Evolutionary conservation across 2,888 invertebrate genomes (phyloP).

Genomic region (Entomobrya proxima): DNA sequence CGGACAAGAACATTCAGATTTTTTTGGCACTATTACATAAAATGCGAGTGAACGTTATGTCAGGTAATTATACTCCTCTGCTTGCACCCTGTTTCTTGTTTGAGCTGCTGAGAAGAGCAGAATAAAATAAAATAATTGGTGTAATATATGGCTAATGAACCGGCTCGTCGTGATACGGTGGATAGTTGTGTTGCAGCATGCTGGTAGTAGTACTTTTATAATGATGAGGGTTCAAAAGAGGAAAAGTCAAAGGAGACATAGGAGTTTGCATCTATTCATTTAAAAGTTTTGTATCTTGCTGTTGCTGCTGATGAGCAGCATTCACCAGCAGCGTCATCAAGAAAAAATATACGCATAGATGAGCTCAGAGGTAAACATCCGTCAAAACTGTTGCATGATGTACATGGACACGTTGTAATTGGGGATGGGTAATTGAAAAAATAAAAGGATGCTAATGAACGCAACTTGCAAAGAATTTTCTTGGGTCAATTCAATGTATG

Average conservation of each 20-base stretch:
- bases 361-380: slow-evolving; percentile 20
- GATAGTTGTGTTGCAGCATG: not conserved
- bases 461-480: not conserved
- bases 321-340: not conserved
- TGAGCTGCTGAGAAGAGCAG: not conserved
- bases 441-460: slow-evolving; percentile 4
- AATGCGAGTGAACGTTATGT: slow-evolving; percentile 33
- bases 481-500: not conserved
- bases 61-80: slow-evolving; percentile 51
- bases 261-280: no score
- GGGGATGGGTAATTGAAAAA: slow-evolving; percentile 58
- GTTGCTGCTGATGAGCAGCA: not conserved
- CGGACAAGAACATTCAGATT: not conserved
- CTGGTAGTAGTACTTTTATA: not conserved
- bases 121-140: slow-evolving; percentile 59
- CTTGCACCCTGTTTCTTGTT: no score
- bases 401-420: slow-evolving; percentile 56
- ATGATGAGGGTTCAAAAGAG: slow-evolving; percentile 12
- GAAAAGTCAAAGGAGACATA: not conserved
- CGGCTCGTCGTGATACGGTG: slow-evolving; percentile 30
- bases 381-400: slow-evolving; percentile 52
- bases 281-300: not conserved
- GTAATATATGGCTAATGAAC: slow-evolving; percentile 66
- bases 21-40: slow-evolving; percentile 35
- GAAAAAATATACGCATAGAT: not conserved